Evolutionary conservation across 2,113 vertebrate genomes (phyloP), one percentile per base, ranked within the genome.

Genomic region (Catagonus wagneri): DNA sequence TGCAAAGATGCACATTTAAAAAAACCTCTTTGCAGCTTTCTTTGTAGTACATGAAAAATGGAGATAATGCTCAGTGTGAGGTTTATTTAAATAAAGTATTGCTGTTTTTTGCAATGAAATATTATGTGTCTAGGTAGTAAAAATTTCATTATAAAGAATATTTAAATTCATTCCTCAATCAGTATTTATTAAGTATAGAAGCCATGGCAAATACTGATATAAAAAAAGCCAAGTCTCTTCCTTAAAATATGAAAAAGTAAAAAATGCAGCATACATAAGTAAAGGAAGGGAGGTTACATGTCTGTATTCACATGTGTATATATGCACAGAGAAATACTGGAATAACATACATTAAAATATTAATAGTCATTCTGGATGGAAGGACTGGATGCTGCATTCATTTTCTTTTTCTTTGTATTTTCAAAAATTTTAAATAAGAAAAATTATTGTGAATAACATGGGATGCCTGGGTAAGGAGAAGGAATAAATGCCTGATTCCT

Each of bases 391-490:
- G 29, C 27, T 90, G 20, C 32, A 39, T 84, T 95, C 69, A 63
- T 75, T 91, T 75, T 74, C 76, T 75, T 90, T 90, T 61, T 89
- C 65, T 92, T 65, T 74, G 19, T 95, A 39, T 74, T 89, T 92
- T 83, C 25, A 78, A 72, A 61, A 80, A 13, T 54, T 83, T 84
- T 76, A n/a, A 54, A 63, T 56, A 66, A 72, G 22, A 84, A 79
- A 83, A 56, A 23, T 13, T 78, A 23, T 13, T 78, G 32, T 63
- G 32, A 74, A 3, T 65, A 54, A 96, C 71, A 12, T 91, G n/a
- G 54, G 50, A 66, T 93, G 17, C 39, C 61, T 32, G 44, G 39
- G 6, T 75, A 71, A 36, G 63, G n/a, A 89, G 56, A 78, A 74
- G 22, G 44, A n/a, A 50, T 76, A 54, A 68, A 63, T 79, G 36